A percentile compares a stretch with the other conserved stretches of the same genome.
phyloP scores from a whole-genome alignment of 2,113 vertebrate species.

The Tetrao urogallus region DNA sequence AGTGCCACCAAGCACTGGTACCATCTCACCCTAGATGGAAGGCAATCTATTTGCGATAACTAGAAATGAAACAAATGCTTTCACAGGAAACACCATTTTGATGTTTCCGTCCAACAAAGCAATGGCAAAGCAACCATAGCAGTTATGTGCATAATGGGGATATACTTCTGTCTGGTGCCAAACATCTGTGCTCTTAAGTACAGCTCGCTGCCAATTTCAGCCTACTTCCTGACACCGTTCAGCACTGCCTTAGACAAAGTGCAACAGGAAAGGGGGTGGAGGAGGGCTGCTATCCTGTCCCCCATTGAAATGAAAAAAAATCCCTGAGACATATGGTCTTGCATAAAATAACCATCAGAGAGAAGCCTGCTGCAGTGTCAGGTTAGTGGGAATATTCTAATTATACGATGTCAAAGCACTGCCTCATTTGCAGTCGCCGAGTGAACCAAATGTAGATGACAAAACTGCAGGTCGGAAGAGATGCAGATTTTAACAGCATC shows the following conservation, averaged over 20 bases:
- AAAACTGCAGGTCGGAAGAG: neutral
- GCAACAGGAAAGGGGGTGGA: neutral
- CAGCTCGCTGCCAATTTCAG: neutral
- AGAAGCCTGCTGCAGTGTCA: conserved; percentile 3
- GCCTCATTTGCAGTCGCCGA: conserved; percentile 11
- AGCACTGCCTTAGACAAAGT: neutral
- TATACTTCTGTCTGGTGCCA: conserved; percentile 49
- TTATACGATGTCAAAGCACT: neutral
- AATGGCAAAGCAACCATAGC: neutral
- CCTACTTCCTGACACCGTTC: neutral
- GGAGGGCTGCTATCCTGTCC: neutral
- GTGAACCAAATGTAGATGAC: conserved; percentile 41
- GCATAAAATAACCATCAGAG: conserved; percentile 53
- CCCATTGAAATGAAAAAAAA: conserved; percentile 16
- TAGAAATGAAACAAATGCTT: neutral
- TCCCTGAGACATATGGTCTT: conserved; percentile 49
- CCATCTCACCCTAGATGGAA: neutral
- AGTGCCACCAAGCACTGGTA: neutral
- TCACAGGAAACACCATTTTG: neutral
- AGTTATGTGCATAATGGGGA: neutral
- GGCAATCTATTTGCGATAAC: neutral
- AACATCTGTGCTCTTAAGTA: conserved; percentile 57
- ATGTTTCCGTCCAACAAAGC: neutral
- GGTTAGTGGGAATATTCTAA: conserved; percentile 44
- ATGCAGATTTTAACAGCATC: neutral